Evolutionary conservation across 1,140 invertebrate genomes (phyloP), one percentile per base, ranked within the genome.

Genomic region (Drosophila ficusphila): DNA sequence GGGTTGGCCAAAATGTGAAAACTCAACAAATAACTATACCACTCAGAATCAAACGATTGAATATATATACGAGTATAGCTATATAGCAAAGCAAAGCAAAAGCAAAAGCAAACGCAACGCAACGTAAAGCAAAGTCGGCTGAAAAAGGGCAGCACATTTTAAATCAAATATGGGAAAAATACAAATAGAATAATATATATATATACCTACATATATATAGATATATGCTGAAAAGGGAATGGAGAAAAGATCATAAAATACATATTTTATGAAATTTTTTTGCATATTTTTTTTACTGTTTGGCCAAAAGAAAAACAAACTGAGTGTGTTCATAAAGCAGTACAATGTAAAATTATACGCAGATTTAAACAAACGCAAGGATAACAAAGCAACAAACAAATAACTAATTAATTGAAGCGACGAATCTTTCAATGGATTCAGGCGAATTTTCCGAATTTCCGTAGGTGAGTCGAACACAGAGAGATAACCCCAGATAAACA

Each of bases 201-300:
- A 76, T 53, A 52, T 47, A 31, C 16, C 6, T 27, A 47, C 16
- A 42, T 2, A 52, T 12, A 27, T 18, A 21, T 12, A 48, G 31
- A 9, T 21, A 11, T 51, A 34, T 7, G 18, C 44, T 34, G n/a
- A 41, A 34, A 70, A 69, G 29, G 48, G 27, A 12, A 38, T 36
- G 38, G 7, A 47, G 8, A 39, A 36, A 39, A 61, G 49, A 76
- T 58, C 27, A 29, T 57, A 29, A 46, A 27, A 39, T 34, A 49
- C 49, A 76, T 77, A 77, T 82, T 82, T 79, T 77, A 33, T 76
- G 76, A 70, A 56, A 38, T 52, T 75, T 82, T 82, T 82, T 82
- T 75, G 57, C 33, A 67, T 70, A 57, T 76, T 82, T 82, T 82
- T 79, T 79, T 79, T 79, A 73, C 48, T 57, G 74, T 78, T 83